Evolutionary conservation across 2,113 vertebrate genomes (phyloP), one percentile per base, ranked within the genome.

Genomic region (Heterocephalus glaber): DNA sequence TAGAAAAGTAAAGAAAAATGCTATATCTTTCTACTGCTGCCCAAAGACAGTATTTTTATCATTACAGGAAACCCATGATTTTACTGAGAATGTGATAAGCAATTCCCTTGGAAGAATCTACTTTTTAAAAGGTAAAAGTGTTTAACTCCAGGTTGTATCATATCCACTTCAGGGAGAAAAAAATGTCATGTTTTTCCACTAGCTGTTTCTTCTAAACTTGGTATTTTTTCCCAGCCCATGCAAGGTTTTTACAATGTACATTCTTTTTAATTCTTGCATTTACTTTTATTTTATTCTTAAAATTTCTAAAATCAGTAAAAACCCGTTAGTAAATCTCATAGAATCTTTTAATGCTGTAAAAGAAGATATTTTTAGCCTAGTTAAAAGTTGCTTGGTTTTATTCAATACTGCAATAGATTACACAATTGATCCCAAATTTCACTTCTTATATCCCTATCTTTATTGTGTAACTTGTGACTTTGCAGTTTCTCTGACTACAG

Each of bases 251-350:
- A 94, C 95, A 74, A 68, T 38, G 13, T 85, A 28, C 14, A 54
- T 35, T 79, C 9, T 76, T 92, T 89, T 83, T 68, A 30, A 33
- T 92, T 93, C 66, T 84, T 84, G 20, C 92, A 91, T 92, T 92
- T 91, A 79, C 60, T 49, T 94, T 92, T 94, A 92, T 92, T 96
- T 97, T 96, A 82, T 79, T 88, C 33, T 94, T 94, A 94, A 93
- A 74, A 94, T 93, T 92, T 96, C 92, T 86, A 70, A 87, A 94
- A 82, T 41, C 33, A 86, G 7, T 74, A 85, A 89, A 84, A 92
- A 92, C 38, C 4, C 44, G 13, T 54, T 26, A 89, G 47, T 63
- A 91, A 70, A 89, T 80, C 54, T 96, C n/a, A 93, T 52, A 93
- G 24, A 93, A 66, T 82, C 19, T 91, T 52, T 38, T 83, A 85